Evolutionary conservation across 2,797 vertebrate species (phyloP), one percentile per base, ranked within the genome.

Genomic region (Xiphophorus birchmanni): DNA sequence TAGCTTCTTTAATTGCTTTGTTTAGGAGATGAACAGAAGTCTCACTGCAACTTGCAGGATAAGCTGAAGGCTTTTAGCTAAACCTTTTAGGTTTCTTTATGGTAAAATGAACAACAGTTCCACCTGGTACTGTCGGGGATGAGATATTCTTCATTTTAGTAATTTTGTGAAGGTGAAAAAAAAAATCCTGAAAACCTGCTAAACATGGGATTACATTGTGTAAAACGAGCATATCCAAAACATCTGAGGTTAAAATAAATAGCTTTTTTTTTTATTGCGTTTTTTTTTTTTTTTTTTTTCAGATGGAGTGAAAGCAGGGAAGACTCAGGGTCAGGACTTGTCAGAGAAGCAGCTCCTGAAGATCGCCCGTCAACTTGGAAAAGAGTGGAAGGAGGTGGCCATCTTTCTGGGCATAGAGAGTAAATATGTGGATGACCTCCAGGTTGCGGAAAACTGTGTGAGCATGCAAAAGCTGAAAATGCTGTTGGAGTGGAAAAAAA

Each of bases 341-440:
- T 96, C 96, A 0, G 96, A 97, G 48, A 86, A 93, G n/a, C 95
- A 97, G 91, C 92, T 97, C 74, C 93, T 97, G 90, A 79, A n/a
- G 48, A 83, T 97, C 0, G 96, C 96, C 44, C 94, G 91, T 86
- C 85, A 81, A n/a, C 93, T 97, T 35, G 97, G 95, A 23, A 94
- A 92, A 80, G 95, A 95, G 80, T 97, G 97, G 97, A 93, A 95
- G 84, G 90, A 96, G 75, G 91, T 96, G 17, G 96, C 95, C 83
- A 96, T 97, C 79, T 94, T 88, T 26, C 93, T 97, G 1, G 93
- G 90, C 56, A 63, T 97, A 88, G 92, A 86, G 76, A 92, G 91
- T 67, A 92, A 76, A 17, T 94, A 96, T 37, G 93, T 96, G 6
- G 95, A 97, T 0, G 91, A 95, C 44, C 96, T 96, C 73, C 93